Evolutionary conservation across 2,113 vertebrate genomes (phyloP).

Genomic region (Mystacornis crossleyi): DNA sequence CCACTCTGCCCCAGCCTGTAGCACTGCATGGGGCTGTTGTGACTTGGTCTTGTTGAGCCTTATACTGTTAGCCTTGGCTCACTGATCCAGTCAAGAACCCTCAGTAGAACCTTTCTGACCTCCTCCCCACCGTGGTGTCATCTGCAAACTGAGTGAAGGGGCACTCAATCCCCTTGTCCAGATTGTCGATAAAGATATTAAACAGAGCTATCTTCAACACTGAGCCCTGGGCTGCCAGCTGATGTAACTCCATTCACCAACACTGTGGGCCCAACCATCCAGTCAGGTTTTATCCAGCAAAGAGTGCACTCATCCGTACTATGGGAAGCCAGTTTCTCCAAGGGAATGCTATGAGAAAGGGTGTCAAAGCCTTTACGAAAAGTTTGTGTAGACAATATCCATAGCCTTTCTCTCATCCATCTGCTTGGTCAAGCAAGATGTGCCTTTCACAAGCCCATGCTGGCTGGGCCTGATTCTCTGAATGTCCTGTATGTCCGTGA

Average conservation of each 20-base stretch:
- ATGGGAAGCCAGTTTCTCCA: not conserved
- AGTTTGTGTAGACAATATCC: not conserved
- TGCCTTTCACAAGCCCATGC: not conserved
- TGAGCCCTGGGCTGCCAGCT: not conserved
- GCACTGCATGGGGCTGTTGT: not conserved
- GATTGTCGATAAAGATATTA: not conserved
- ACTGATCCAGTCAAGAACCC: not conserved
- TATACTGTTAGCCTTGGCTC: accelerated
- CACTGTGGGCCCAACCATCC: accelerated
- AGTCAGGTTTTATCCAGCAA: not conserved
- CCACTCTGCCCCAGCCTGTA: not conserved
- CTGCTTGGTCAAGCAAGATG: not conserved
- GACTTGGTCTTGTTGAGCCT: not conserved
- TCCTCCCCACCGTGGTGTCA: accelerated
- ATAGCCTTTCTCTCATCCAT: not conserved
- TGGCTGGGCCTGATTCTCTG: not conserved
- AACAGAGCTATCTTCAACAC: not conserved
- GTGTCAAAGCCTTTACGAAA: not conserved
- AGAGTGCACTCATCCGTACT: too few species aligned
- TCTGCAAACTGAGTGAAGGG: not conserved
- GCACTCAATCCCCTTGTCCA: not conserved
- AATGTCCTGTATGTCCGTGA: not conserved
- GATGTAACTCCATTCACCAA: too few species aligned
- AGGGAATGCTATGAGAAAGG: not conserved
- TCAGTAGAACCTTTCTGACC: not conserved